Base-by-base conservation (phyloP, 2,888 invertebrate species). In the Netelia fuscicornis region DNA sequence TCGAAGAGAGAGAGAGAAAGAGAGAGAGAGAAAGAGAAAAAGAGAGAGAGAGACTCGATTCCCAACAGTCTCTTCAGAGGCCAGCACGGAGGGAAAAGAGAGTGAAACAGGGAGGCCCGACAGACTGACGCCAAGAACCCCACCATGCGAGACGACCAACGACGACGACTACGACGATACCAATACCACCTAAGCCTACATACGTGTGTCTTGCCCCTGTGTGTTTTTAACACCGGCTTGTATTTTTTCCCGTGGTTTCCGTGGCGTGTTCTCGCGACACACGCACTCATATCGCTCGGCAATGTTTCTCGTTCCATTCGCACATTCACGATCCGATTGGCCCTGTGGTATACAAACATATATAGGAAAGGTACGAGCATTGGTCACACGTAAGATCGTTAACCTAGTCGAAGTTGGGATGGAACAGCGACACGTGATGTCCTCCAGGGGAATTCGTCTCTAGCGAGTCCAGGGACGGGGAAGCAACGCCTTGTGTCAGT, bases 81-180 rank as follows among this genome's bases (percentile, higher is more conserved):
- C 77, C 82, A 77, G 82, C 84, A 85, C 30, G 85, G 81, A 70
- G 80, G 77, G 75, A 72, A 76, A 80, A 80, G 79, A 87, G 89
- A 88, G 30, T 30, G 30, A 86, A 89, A 86, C 89, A 86, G 88
- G 90, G 91, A 92, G 91, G 89, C 89, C 92, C 92, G 92, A 91
- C 92, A 90, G 91, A 86, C 92, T 90, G 92, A 92, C 92, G 92
- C 92, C 92, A 92, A 88, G 87, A 90, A 88, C 89, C 91, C 91
- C 91, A 89, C 91, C 89, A 89, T 80, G 88, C 88, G 89, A 89
- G 90, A 89, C 89, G 88, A 62, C 85, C 76, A 81, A 83, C 74
- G 75, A 71, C 81, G 37, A 78, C 72, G 67, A 77, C 77, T 71
- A 56, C 64, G 71, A 72, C 68, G 54, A 11, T 37, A 71, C 70